A percentile compares a stretch with the other conserved stretches of the same genome.
Evolutionary conservation across 2,888 invertebrate species (phyloP).

Genomic region (Himalopsyche tibetana): DNA sequence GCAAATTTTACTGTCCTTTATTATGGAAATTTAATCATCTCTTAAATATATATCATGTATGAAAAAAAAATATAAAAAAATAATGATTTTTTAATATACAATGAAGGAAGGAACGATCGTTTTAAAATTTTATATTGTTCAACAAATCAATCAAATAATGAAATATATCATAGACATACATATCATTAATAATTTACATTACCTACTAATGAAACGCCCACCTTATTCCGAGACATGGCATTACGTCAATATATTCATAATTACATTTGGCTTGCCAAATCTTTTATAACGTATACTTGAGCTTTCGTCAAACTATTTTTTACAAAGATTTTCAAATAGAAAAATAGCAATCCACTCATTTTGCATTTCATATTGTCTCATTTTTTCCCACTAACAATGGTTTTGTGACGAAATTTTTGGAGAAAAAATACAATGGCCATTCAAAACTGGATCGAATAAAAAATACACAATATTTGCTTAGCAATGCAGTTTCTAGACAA

Average conservation of each 20-base stretch:
- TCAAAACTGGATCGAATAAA: conserved; percentile 25
- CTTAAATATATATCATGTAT: too few species aligned
- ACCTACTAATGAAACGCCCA: too few species aligned
- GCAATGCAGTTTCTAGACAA: conserved; percentile 20
- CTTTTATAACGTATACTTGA: not conserved
- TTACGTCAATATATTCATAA: not conserved
- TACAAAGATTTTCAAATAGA: not conserved
- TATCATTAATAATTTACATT: not conserved
- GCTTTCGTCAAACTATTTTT: not conserved
- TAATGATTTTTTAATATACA: too few species aligned
- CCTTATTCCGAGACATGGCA: not conserved
- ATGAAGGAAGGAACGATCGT: too few species aligned
- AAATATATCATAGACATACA: too few species aligned
- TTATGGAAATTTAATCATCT: too few species aligned
- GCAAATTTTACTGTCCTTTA: too few species aligned
- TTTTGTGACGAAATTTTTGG: conserved; percentile 20
- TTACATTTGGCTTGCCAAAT: not conserved
- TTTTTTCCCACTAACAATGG: not conserved
- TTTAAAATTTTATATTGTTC: too few species aligned
- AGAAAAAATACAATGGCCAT: conserved; percentile 19
- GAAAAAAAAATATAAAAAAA: too few species aligned
- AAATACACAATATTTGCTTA: conserved; percentile 31
- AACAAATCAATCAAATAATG: too few species aligned
- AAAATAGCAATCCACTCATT: not conserved
- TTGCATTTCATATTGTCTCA: not conserved